These are phyloP conservation scores for Hippocampus mohnikei DNA, from an alignment of 2,113 vertebrate species.

Conservation along the genomic window DNA sequence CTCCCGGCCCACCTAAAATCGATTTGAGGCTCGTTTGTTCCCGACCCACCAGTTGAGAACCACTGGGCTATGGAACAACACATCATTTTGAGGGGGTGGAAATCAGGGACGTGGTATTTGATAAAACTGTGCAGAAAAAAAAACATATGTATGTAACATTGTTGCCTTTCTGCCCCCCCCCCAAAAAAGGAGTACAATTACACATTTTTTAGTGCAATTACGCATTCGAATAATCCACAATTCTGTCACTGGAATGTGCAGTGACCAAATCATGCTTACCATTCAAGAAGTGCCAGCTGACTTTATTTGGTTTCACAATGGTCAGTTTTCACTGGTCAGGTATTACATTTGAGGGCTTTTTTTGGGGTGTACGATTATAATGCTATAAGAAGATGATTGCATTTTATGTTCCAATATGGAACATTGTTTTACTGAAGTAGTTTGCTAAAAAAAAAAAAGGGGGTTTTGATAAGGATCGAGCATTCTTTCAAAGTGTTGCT, in stretches of 20 bases:
- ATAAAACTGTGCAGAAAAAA: neutral
- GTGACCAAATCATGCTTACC: constrained; percentile 8
- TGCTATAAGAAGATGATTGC: neutral
- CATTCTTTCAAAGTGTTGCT: neutral
- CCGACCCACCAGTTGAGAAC: no score
- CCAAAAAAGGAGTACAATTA: neutral
- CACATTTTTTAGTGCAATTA: neutral
- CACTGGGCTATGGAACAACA: no score
- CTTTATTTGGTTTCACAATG: neutral
- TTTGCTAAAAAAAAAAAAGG: neutral
- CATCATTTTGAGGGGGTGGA: neutral
- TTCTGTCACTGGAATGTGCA: constrained; percentile 1
- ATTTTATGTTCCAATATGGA: neutral
- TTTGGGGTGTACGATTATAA: no score
- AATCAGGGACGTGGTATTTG: neutral
- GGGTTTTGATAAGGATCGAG: no score
- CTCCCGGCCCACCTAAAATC: no score
- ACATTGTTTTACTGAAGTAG: neutral
- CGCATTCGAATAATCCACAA: neutral
- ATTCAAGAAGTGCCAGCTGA: constrained; percentile 29
- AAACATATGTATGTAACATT: neutral
- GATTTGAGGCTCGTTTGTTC: no score
- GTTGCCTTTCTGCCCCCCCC: neutral
- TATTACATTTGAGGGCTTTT: neutral
- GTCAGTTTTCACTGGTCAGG: neutral